These are phyloP conservation scores for Micromussa lordhowensis DNA, from an alignment of 92 coral and sea anemone species.

Conservation along the genomic window DNA sequence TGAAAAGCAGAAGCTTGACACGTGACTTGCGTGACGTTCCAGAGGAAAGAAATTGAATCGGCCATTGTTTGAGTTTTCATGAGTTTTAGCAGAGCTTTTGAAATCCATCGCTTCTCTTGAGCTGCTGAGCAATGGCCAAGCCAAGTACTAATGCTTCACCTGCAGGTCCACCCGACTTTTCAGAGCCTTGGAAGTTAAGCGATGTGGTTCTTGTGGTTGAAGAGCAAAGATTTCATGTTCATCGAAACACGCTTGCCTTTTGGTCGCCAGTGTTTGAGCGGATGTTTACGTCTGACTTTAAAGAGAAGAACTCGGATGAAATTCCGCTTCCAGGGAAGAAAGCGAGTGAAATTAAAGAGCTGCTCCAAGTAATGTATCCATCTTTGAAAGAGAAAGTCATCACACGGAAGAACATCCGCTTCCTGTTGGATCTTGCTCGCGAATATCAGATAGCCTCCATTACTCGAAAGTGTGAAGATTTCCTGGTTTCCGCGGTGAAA, in stretches of 20 bases:
- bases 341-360: background rate
- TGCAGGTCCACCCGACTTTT: background rate
- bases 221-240: background rate
- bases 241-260: background rate
- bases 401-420: background rate
- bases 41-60: too few relatives aligned
- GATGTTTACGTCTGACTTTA: background rate
- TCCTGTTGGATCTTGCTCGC: background rate
- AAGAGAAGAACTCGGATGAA: background rate
- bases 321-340: background rate
- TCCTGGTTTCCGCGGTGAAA: background rate
- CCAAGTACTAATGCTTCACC: background rate
- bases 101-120: background rate
- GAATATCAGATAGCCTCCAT: background rate
- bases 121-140: background rate
- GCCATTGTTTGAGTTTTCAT: too few relatives aligned
- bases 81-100: too few relatives aligned
- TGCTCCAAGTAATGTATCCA: background rate
- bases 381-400: background rate
- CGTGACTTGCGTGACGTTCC: too few relatives aligned
- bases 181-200: background rate
- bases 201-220: background rate
- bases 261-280: background rate
- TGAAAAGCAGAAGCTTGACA: too few relatives aligned
- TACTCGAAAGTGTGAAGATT: background rate